These are phyloP conservation scores for Nebria ingens DNA, from an alignment of 1,140 invertebrate species.

Conservation along the genomic window DNA sequence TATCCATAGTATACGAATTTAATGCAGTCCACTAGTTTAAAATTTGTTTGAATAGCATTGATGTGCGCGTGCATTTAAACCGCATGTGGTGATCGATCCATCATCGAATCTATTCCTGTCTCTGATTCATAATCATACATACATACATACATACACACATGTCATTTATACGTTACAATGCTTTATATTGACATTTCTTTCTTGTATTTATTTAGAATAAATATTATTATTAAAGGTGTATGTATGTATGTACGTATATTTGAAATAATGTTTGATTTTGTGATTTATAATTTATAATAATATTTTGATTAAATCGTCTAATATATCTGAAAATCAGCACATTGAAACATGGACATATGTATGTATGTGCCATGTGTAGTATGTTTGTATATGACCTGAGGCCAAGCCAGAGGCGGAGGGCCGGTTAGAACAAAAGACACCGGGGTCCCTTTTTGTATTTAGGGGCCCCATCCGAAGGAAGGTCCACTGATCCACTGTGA, in stretches of 20 bases:
- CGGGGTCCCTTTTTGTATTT: not conserved
- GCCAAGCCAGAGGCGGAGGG: not conserved
- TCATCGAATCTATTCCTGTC: not conserved
- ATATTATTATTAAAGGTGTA: too few species aligned
- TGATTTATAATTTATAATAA: too few species aligned
- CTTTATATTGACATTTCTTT: too few species aligned
- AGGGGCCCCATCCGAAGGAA: not conserved
- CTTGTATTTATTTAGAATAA: too few species aligned
- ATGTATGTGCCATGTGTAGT: not conserved
- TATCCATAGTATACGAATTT: not conserved
- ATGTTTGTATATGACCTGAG: not conserved
- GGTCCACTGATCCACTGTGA: not conserved
- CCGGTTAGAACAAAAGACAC: not conserved
- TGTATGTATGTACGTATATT: too few species aligned
- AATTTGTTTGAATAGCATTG: not conserved
- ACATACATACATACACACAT: too few species aligned
- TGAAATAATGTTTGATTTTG: too few species aligned
- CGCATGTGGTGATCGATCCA: not conserved
- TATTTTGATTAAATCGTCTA: too few species aligned
- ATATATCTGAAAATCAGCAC: too few species aligned
- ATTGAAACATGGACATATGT: too few species aligned
- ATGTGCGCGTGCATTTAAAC: not conserved
- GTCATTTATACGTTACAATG: too few species aligned
- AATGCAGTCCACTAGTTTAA: not conserved
- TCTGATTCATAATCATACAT: too few species aligned